Percentiles rank a stretch among this genome's conserved stretches.
Evolutionary conservation across 2,113 vertebrate genomes (phyloP).

Genomic region (Pachyramphus minor): DNA sequence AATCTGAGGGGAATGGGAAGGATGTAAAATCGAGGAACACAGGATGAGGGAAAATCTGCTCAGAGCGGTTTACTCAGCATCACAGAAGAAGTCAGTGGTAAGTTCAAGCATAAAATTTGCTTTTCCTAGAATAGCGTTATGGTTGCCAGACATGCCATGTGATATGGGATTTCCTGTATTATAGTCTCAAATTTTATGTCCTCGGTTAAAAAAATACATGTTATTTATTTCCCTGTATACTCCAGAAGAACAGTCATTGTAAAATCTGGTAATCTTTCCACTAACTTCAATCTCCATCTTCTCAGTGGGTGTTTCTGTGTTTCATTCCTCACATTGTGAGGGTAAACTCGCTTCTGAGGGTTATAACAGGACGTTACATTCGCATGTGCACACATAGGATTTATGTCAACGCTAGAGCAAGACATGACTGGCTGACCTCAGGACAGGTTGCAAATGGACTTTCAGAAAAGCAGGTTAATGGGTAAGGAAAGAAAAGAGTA

Average conservation of each 20-base stretch:
- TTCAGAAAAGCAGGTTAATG: not conserved
- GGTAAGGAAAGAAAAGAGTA: not conserved
- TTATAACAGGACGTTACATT: not conserved
- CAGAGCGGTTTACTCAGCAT: not conserved
- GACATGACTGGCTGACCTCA: not conserved
- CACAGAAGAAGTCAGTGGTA: not conserved
- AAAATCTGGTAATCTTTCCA: not conserved
- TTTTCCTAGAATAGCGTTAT: not conserved
- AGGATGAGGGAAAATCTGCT: conserved; percentile 35
- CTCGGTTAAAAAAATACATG: not conserved
- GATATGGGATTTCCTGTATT: not conserved
- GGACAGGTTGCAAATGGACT: not conserved
- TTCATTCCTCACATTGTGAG: not conserved
- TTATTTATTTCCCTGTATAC: not conserved
- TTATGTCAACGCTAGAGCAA: not conserved
- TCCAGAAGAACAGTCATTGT: not conserved
- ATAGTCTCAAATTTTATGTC: not conserved
- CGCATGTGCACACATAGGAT: not conserved
- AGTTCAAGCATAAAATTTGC: not conserved
- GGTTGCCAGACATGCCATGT: not conserved
- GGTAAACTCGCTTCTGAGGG: not conserved
- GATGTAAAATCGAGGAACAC: conserved; percentile 28
- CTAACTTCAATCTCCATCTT: not conserved
- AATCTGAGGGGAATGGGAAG: conserved; percentile 1
- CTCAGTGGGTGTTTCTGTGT: not conserved